Evolutionary conservation across 2,113 vertebrate genomes (phyloP).

Genomic region (Anguilla japonica): DNA sequence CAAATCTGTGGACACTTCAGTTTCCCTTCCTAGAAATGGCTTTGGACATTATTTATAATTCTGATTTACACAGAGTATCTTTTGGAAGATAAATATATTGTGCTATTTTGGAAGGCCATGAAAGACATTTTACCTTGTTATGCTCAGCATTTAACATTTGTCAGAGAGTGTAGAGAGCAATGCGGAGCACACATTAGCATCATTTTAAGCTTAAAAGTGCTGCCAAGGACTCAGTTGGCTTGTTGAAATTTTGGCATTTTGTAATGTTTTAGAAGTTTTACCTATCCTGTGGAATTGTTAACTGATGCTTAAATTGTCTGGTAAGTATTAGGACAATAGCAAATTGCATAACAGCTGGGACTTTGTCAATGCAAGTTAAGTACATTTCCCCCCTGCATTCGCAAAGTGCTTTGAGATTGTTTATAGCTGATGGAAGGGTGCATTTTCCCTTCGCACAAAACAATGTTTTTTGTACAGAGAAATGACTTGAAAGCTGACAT

Average conservation of each 20-base stretch:
- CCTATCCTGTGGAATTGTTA: constrained; percentile 89
- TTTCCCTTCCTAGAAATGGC: constrained; percentile 29
- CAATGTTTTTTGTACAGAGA: constrained; percentile 82
- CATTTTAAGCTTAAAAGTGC: constrained; percentile 87
- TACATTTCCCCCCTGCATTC: constrained; percentile 85
- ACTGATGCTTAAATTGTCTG: constrained; percentile 88
- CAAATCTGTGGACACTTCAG: constrained; percentile 17
- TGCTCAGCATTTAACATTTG: constrained; percentile 79
- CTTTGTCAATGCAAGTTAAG: constrained; percentile 88
- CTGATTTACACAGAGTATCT: constrained; percentile 80
- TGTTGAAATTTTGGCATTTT: constrained; percentile 91
- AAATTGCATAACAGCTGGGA: constrained; percentile 84
- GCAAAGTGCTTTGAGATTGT: constrained; percentile 87
- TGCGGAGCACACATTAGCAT: constrained; percentile 86
- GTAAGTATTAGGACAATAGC: constrained; percentile 93
- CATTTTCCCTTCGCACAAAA: constrained; percentile 84
- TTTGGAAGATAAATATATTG: constrained; percentile 85
- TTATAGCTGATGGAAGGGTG: constrained; percentile 87
- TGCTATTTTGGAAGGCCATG: constrained; percentile 82
- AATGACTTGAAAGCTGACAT: constrained; percentile 87
- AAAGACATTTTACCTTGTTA: constrained; percentile 87
- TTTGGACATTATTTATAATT: constrained; percentile 79
- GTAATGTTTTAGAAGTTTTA: constrained; percentile 84
- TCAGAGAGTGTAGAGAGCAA: constrained; percentile 83
- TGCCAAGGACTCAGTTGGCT: constrained; percentile 83